Evolutionary conservation across 1,140 invertebrate species (phyloP).

Genomic region (Drosophila fuyamai): DNA sequence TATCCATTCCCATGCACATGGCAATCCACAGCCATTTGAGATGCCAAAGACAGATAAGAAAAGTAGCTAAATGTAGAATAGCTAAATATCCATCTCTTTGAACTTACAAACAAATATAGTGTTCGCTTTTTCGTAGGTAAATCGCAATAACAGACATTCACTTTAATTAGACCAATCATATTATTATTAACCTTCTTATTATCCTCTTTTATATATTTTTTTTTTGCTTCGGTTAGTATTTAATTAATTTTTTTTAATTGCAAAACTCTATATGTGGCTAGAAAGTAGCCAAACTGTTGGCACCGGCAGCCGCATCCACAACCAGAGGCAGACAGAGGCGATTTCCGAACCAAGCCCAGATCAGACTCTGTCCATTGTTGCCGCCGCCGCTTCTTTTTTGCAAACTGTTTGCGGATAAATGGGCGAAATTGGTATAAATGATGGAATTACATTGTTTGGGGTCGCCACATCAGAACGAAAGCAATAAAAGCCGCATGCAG

Average conservation of each 20-base stretch:
- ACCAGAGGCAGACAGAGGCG: conserved; percentile 52
- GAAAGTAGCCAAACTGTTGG: not conserved
- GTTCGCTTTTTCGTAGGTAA: no score
- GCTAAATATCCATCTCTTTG: no score
- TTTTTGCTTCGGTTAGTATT: no score
- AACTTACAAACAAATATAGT: no score
- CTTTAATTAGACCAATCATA: no score
- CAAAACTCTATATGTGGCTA: not conserved
- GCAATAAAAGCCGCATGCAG: conserved; percentile 18
- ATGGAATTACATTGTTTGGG: conserved; percentile 83
- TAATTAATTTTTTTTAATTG: no score
- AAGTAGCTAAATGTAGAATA: not conserved
- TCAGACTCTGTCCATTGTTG: conserved; percentile 38
- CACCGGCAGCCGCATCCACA: conserved; percentile 17
- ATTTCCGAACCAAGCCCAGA: conserved; percentile 60
- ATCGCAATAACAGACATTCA: no score
- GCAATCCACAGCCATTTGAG: conserved; percentile 10
- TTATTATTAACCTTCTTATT: no score
- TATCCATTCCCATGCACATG: conserved; percentile 31
- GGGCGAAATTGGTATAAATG: conserved; percentile 81
- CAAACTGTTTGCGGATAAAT: conserved; percentile 81
- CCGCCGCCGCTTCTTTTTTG: conserved; percentile 56
- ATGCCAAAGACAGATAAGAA: conserved; percentile 4
- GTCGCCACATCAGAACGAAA: conserved; percentile 43
- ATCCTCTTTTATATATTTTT: no score